Evolutionary conservation across 2,888 invertebrate species (phyloP).

Genomic region (Ormia ochracea): DNA sequence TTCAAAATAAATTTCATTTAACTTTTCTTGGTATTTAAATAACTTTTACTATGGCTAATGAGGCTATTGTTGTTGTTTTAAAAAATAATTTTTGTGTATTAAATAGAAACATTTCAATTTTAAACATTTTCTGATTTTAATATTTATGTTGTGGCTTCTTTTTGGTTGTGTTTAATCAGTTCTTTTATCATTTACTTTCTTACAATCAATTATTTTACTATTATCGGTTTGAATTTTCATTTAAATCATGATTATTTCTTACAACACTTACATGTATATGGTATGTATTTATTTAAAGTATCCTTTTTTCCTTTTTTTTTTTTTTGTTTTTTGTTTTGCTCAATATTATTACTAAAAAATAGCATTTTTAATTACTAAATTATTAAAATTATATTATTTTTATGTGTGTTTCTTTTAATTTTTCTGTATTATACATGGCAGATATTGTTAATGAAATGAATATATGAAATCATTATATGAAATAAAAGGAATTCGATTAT

Average conservation of each 20-base stretch:
- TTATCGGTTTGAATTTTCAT: conserved; percentile 44
- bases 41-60: conserved; percentile 64
- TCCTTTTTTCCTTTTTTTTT: conserved; percentile 23
- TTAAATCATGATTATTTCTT: conserved; percentile 22
- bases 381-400: conserved; percentile 52
- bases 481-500: conserved; percentile 5
- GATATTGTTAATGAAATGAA: background rate
- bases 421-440: conserved; percentile 43
- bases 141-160: conserved; percentile 48
- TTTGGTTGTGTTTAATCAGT: conserved; percentile 66
- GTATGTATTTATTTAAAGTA: conserved; percentile 43
- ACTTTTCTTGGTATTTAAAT: conserved; percentile 28
- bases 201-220: conserved; percentile 68
- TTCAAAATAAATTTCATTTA: conserved; percentile 39
- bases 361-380: conserved; percentile 56
- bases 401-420: conserved; percentile 16
- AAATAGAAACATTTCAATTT: conserved; percentile 45
- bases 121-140: conserved; percentile 12
- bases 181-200: conserved; percentile 63
- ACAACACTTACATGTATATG: conserved; percentile 58
- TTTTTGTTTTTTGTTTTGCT: too few species aligned
- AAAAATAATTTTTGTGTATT: conserved; percentile 43
- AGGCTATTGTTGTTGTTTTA: conserved; percentile 64
- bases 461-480: background rate
- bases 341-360: conserved; percentile 59